phyloP scores from a whole-genome alignment of 1,140 invertebrate species.

The Elymnias hypermnestra region DNA sequence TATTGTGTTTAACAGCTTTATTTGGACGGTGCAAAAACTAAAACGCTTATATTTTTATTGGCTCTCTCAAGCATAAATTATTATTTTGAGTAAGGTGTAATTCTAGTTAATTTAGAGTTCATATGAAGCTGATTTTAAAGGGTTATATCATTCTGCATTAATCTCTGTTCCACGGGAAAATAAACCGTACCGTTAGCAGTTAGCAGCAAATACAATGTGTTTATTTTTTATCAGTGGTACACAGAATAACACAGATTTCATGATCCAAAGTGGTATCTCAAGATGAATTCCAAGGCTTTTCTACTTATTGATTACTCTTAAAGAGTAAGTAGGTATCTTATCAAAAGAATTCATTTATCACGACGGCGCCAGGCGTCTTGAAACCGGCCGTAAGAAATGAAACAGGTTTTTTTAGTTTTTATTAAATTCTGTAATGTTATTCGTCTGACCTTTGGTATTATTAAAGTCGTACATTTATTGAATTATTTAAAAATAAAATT shows the following conservation, averaged over 20 bases:
- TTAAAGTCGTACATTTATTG: slow-evolving; percentile 11
- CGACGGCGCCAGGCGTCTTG: slow-evolving; percentile 10
- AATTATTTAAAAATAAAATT: slow-evolving; percentile 3
- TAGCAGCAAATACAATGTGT: no score
- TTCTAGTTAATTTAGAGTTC: no score
- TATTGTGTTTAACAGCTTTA: no score
- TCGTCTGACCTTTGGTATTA: slow-evolving; percentile 17
- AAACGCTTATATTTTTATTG: no score
- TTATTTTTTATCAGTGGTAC: no score
- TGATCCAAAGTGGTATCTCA: not conserved
- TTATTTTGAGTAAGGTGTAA: no score
- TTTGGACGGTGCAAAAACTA: no score
- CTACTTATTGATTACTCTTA: not conserved
- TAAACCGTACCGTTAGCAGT: no score
- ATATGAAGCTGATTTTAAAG: no score
- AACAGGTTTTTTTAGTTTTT: slow-evolving; percentile 17
- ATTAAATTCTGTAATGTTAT: slow-evolving; percentile 4
- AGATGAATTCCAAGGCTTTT: not conserved
- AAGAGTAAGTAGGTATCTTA: slow-evolving; percentile 3
- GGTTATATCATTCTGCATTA: no score
- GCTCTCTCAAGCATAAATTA: no score
- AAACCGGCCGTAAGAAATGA: not conserved
- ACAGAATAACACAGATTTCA: not conserved
- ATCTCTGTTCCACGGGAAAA: no score
- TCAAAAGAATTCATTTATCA: slow-evolving; percentile 11